Conservation (phyloP, 2,888 invertebrate species). For the Siphlonurus alternatus region DNA sequence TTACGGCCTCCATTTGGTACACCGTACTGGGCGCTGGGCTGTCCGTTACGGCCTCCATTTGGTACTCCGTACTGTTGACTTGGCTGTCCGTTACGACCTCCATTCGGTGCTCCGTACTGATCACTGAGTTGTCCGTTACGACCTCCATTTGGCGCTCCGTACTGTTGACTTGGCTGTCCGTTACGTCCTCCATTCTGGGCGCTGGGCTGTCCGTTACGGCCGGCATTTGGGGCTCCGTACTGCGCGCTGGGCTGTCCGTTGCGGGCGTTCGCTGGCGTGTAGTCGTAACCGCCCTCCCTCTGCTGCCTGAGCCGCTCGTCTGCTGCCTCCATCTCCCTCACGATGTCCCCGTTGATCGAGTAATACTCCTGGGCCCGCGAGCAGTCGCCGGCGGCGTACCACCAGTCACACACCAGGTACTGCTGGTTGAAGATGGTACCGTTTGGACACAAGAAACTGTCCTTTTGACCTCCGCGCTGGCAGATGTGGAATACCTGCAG, state of each 20-base stretch:
- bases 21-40: neutral
- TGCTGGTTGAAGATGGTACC: constrained; percentile 76
- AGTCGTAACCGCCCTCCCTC: neutral
- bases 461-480: constrained; percentile 59
- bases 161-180: constrained; percentile 1
- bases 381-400: constrained; percentile 61
- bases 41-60: neutral
- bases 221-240: neutral
- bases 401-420: constrained; percentile 72
- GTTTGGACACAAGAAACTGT: constrained; percentile 72
- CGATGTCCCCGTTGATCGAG: constrained; percentile 64
- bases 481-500: constrained; percentile 84
- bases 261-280: neutral
- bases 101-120: constrained; percentile 1
- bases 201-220: neutral
- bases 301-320: neutral
- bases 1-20: neutral
- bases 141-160: neutral
- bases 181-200: neutral
- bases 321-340: constrained; percentile 35
- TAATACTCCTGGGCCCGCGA: constrained; percentile 47
- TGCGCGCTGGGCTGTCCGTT: neutral
- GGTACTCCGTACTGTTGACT: neutral
- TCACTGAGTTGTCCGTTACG: neutral
- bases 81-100: neutral